Evolutionary conservation across 2,888 invertebrate genomes (phyloP), one percentile per base, ranked within the genome.

Genomic region (Apodemia mormo): DNA sequence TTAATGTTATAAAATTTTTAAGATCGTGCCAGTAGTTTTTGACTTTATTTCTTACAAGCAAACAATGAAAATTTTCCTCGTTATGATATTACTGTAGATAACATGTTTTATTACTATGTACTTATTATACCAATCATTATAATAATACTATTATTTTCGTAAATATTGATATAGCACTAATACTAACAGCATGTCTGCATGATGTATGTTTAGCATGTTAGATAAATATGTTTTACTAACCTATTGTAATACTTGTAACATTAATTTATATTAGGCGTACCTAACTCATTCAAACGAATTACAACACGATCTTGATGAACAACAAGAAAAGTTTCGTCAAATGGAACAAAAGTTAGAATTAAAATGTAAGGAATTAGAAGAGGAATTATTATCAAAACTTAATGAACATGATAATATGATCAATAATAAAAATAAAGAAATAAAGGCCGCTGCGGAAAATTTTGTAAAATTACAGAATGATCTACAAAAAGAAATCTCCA

Each of bases 211-310:
- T 43, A 61, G 68, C 56, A 68, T 68, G 56, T 22, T n/a, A 29
- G 45, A 29, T 49, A 66, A 33, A 12, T 33, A 30, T 64, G 33
- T 22, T 45, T 43, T 29, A 30, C 58, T 49, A 65, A 30, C 64
- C 2, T 14, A 12, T 33, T 68, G n/a, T 64, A 40, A 49, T 30
- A 8, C 12, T 33, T 52, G 43, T 69, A 66, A 64, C 66, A 70
- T 69, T 72, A 68, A 68, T 72, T 74, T 82, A 76, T 73, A 84
- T 80, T 87, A 91, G 91, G 89, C 86, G 76, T 82, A 82, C 76
- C 73, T 73, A 68, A 77, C 80, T 75, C 75, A 67, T 70, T 81
- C 85, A 77, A 82, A 82, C 70, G 81, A 82, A 75, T 83, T 89
- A 75, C 78, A 85, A 82, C 76, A 76, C 67, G 84, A 90, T 71